Evolutionary conservation across 2,113 vertebrate species (phyloP).

Genomic region (Corythaixoides concolor): DNA sequence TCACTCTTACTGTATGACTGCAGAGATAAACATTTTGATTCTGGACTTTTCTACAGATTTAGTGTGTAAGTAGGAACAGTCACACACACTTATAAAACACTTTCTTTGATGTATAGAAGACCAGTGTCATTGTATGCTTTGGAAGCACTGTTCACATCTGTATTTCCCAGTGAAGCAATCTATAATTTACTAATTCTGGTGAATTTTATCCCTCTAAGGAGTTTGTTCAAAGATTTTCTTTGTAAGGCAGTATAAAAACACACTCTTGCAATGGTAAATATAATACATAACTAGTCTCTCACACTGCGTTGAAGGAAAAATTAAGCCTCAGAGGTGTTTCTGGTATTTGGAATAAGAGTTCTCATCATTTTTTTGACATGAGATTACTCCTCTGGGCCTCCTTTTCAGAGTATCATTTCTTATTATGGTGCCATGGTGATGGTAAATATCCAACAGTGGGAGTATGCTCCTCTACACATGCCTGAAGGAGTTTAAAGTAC

Average conservation of each 20-base stretch:
- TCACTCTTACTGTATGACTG: background rate
- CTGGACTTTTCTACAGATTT: background rate
- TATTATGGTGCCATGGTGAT: background rate
- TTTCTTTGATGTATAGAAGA: background rate
- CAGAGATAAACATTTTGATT: background rate
- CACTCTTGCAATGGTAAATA: background rate
- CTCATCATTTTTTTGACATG: conserved; percentile 16
- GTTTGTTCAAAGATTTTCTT: conserved; percentile 11
- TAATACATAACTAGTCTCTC: background rate
- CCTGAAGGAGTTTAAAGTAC: background rate
- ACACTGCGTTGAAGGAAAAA: background rate
- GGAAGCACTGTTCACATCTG: background rate
- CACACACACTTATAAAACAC: background rate
- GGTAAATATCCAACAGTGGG: background rate
- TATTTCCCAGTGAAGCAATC: background rate
- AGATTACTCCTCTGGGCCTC: conserved; percentile 27
- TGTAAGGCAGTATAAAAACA: background rate
- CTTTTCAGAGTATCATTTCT: background rate
- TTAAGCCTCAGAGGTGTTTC: conserved; percentile 9
- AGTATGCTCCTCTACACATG: background rate
- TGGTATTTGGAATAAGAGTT: conserved; percentile 41
- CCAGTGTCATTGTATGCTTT: background rate
- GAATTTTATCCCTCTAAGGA: conserved; percentile 1
- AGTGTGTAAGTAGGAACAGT: background rate
- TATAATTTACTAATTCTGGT: background rate